phyloP scores from a whole-genome alignment of 2,797 vertebrate species.

The Potorous gilbertii region DNA sequence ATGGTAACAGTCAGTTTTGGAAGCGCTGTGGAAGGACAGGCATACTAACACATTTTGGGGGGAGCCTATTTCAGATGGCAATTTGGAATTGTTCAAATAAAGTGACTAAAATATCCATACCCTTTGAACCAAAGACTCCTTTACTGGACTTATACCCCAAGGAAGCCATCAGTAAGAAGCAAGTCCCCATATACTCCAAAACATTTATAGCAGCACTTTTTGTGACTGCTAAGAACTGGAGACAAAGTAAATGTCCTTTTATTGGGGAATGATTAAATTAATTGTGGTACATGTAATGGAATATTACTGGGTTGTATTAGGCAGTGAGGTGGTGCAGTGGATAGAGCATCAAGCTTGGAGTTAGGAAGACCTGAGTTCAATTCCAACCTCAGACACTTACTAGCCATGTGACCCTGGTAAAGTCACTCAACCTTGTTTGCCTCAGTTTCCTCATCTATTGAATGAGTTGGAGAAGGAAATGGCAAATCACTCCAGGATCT shows the following conservation, averaged over 20 bases:
- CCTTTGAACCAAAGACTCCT: not conserved
- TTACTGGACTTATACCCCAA: not conserved
- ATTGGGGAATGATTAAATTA: not conserved
- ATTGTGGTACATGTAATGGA: not conserved
- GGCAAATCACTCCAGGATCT: too few relatives aligned
- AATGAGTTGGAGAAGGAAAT: too few relatives aligned
- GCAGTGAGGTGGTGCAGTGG: too few relatives aligned
- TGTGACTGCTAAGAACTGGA: not conserved
- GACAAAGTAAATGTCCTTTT: not conserved
- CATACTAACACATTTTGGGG: rapidly evolving
- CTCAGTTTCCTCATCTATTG: too few relatives aligned
- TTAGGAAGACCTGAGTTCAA: too few relatives aligned
- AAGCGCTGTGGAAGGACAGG: not conserved
- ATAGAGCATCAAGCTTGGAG: too few relatives aligned
- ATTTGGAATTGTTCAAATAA: too few relatives aligned
- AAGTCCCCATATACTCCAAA: not conserved
- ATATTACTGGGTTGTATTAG: not conserved
- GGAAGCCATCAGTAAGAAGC: not conserved
- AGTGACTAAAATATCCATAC: not conserved
- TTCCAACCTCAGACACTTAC: too few relatives aligned
- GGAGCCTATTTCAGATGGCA: not conserved
- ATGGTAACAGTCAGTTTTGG: not conserved
- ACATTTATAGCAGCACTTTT: not conserved
- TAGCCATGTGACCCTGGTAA: too few relatives aligned
- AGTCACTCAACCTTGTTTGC: too few relatives aligned